A percentile compares a stretch with the other conserved stretches of the same genome.
Conservation (phyloP, 64 coral and sea anemone genomes). For the Actinia equina region DNA sequence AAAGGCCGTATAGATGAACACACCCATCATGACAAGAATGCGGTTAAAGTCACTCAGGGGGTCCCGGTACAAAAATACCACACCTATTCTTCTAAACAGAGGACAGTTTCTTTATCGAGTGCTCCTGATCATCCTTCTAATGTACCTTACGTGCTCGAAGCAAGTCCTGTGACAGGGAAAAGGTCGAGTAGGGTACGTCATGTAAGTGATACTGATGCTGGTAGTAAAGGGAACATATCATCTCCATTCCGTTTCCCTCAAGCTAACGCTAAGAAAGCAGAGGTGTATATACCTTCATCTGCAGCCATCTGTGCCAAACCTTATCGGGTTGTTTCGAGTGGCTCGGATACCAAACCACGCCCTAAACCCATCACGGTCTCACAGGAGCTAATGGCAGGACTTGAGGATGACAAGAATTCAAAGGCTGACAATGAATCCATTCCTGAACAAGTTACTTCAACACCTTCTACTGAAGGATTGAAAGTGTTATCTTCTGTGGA, state of each 20-base stretch:
- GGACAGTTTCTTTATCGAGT: not conserved
- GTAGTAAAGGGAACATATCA: not conserved
- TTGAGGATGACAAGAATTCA: conserved; percentile 20
- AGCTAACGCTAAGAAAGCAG: conserved; percentile 27
- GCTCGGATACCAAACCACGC: conserved; percentile 17
- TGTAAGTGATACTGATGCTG: not conserved
- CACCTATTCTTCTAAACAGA: not conserved
- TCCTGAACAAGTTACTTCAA: not conserved
- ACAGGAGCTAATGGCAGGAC: conserved; percentile 25
- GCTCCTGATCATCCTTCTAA: not conserved
- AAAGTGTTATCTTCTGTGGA: not conserved
- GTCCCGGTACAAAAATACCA: not conserved
- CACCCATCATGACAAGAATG: not conserved
- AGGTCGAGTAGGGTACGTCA: not conserved
- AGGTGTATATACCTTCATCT: conserved; percentile 33
- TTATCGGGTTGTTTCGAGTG: conserved; percentile 21
- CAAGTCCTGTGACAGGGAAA: not conserved
- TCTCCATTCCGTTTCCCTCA: conserved; percentile 52
- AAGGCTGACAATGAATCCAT: not conserved
- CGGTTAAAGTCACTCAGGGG: not conserved
- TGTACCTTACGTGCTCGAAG: not conserved
- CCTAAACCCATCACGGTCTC: conserved; percentile 45
- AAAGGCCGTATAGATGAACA: not conserved
- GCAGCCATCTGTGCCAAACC: conserved; percentile 7
- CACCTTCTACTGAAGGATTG: not conserved